phyloP scores from a whole-genome alignment of 2,888 invertebrate genomes.

The Meiosimyza platycephala region DNA sequence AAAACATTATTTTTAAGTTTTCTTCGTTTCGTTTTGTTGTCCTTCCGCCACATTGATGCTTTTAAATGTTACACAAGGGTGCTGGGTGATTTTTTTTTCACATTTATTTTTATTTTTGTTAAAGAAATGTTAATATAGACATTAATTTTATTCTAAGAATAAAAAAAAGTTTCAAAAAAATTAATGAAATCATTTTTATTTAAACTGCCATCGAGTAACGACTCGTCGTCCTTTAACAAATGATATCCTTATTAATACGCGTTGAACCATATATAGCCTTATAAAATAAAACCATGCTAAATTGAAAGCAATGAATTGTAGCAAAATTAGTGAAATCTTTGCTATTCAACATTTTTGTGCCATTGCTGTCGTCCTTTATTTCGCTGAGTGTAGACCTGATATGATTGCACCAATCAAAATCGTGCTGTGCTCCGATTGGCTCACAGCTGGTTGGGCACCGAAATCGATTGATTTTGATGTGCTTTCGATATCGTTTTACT shows the following conservation, averaged over 20 bases:
- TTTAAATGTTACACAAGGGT: conserved; percentile 16
- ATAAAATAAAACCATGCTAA: conserved; percentile 42
- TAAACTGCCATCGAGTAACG: conserved; percentile 12
- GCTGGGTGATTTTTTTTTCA: conserved; percentile 24
- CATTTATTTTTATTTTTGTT: conserved; percentile 46
- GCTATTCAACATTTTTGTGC: conserved; percentile 13
- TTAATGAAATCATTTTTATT: conserved; percentile 24
- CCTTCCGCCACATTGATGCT: conserved; percentile 10
- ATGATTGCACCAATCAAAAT: conserved; percentile 58
- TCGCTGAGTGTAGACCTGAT: conserved; percentile 41
- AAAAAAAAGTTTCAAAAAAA: conserved; percentile 17
- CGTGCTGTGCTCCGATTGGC: conserved; percentile 58
- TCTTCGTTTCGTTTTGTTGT: conserved; percentile 4
- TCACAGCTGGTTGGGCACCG: conserved; percentile 51
- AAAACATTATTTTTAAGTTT: conserved; percentile 50
- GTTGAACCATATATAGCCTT: conserved; percentile 50
- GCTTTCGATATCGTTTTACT: conserved; percentile 54
- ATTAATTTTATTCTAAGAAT: conserved; percentile 51
- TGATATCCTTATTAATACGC: conserved; percentile 62
- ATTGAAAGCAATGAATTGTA: conserved; percentile 61
- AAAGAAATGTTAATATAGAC: conserved; percentile 50
- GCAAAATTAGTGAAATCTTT: conserved; percentile 39
- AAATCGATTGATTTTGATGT: conserved; percentile 65
- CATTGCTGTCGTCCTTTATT: conserved; percentile 37
- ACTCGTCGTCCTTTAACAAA: conserved; percentile 49